phyloP scores from a whole-genome alignment of 1,140 invertebrate genomes.

The Amyelois transitella region DNA sequence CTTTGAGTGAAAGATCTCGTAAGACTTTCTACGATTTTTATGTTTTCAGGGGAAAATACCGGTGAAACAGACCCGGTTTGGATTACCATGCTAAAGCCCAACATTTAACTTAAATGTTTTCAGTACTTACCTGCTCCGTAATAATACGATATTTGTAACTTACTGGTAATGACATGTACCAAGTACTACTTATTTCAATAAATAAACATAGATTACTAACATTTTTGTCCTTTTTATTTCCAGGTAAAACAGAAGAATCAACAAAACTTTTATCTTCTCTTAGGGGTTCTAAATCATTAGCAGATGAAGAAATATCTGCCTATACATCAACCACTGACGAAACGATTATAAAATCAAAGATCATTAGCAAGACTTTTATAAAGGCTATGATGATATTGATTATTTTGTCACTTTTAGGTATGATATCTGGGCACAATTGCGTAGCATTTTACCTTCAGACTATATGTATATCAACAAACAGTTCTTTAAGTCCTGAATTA shows the following conservation, averaged over 20 bases:
- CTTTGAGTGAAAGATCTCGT: not conserved
- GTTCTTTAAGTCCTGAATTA: slow-evolving; percentile 73
- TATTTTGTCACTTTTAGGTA: slow-evolving; percentile 75
- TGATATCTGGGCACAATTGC: slow-evolving; percentile 80
- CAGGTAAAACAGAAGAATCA: slow-evolving; percentile 18
- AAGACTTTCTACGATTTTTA: slow-evolving; percentile 5
- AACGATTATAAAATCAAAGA: not conserved
- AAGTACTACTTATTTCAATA: not conserved
- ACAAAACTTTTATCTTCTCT: slow-evolving; percentile 17
- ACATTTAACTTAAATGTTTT: not conserved
- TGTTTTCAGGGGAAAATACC: slow-evolving; percentile 22
- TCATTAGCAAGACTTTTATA: not conserved
- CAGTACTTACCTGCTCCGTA: not conserved
- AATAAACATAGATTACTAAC: not conserved
- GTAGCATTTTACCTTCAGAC: slow-evolving; percentile 80
- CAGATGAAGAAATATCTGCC: slow-evolving; percentile 24
- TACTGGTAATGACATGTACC: not conserved
- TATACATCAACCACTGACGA: slow-evolving; percentile 3
- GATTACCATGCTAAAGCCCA: not conserved
- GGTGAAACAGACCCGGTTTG: not conserved
- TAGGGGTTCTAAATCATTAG: slow-evolving; percentile 20
- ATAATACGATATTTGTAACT: not conserved
- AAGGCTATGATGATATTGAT: not conserved
- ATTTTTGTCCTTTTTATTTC: not conserved
- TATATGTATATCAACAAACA: slow-evolving; percentile 76